phyloP scores from a whole-genome alignment of 2,888 invertebrate genomes.

The Gandaritis pyraliata region DNA sequence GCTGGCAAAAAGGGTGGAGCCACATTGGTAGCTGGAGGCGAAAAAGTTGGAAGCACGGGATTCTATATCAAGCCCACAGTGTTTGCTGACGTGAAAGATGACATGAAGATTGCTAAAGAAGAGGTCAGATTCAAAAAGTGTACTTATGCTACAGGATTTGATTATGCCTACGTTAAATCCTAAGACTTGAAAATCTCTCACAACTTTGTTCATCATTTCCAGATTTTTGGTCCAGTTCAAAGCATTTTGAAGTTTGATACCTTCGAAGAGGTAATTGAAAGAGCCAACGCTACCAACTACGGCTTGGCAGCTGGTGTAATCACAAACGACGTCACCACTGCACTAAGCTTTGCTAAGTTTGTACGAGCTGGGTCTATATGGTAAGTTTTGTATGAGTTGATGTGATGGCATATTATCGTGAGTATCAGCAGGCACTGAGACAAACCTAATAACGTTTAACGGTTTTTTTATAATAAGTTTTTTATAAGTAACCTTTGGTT shows the following conservation, averaged over 20 bases:
- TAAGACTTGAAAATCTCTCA: too few species aligned
- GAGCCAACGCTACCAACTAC: conserved; percentile 92
- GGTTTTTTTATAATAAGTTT: too few species aligned
- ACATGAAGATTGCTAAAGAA: conserved; percentile 91
- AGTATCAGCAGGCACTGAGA: too few species aligned
- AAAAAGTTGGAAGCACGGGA: conserved; percentile 86
- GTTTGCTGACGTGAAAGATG: conserved; percentile 90
- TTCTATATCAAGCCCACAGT: conserved; percentile 92
- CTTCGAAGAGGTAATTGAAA: conserved; percentile 91
- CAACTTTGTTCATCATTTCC: conserved; percentile 23
- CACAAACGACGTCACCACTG: conserved; percentile 92
- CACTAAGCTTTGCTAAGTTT: conserved; percentile 90
- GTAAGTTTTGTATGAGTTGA: conserved; percentile 60
- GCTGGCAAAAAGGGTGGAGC: conserved; percentile 93
- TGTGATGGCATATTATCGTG: too few species aligned
- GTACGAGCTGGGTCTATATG: conserved; percentile 94
- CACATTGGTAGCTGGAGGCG: conserved; percentile 90
- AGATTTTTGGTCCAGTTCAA: conserved; percentile 98
- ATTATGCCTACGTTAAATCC: too few species aligned
- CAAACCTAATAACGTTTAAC: too few species aligned
- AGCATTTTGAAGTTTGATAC: conserved; percentile 93
- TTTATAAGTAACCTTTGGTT: too few species aligned
- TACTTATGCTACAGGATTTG: too few species aligned
- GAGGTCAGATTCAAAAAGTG: conserved; percentile 80
- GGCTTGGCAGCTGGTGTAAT: conserved; percentile 94